A percentile compares a stretch with the other conserved stretches of the same genome.
These are phyloP conservation scores for Lampris megalopsis DNA, from an alignment of 2,113 vertebrate species.

Conservation along the genomic window DNA sequence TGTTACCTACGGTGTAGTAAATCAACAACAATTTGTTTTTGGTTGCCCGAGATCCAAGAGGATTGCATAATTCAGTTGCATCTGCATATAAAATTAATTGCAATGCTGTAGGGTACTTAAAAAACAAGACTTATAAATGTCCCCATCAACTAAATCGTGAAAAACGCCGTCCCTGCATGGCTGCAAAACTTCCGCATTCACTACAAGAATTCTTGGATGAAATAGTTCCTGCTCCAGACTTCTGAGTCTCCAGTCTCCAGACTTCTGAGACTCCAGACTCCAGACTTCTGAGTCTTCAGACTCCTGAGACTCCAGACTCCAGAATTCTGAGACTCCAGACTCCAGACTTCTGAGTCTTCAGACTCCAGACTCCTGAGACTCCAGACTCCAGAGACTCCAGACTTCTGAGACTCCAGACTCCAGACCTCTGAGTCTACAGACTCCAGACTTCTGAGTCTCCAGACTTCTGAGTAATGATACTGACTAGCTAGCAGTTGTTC, in stretches of 20 bases:
- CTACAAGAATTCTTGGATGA: constrained; percentile 24
- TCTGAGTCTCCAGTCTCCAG: too few species aligned
- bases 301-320: too few species aligned
- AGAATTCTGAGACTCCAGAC: too few species aligned
- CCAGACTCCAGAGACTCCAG: too few species aligned
- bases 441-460: background rate
- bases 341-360: too few species aligned
- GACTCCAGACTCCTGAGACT: too few species aligned
- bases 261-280: too few species aligned
- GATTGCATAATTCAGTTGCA: constrained; percentile 50
- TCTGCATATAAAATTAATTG: constrained; percentile 48
- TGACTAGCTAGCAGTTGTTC: constrained; percentile 10
- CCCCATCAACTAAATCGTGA: constrained; percentile 35
- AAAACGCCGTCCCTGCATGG: constrained; percentile 23
- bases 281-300: too few species aligned
- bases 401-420: too few species aligned
- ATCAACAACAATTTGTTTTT: constrained; percentile 23
- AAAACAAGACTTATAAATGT: constrained; percentile 40
- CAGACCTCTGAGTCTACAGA: too few species aligned
- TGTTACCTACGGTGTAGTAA: constrained; percentile 37
- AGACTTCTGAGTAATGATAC: constrained; percentile 29
- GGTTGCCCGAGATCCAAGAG: constrained; percentile 21
- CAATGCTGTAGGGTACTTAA: constrained; percentile 21
- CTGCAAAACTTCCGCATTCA: constrained; percentile 18
- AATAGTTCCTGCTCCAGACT: constrained; percentile 15